These are phyloP conservation scores for Zapornia atra DNA, from an alignment of 2,113 vertebrate species.

Conservation along the genomic window DNA sequence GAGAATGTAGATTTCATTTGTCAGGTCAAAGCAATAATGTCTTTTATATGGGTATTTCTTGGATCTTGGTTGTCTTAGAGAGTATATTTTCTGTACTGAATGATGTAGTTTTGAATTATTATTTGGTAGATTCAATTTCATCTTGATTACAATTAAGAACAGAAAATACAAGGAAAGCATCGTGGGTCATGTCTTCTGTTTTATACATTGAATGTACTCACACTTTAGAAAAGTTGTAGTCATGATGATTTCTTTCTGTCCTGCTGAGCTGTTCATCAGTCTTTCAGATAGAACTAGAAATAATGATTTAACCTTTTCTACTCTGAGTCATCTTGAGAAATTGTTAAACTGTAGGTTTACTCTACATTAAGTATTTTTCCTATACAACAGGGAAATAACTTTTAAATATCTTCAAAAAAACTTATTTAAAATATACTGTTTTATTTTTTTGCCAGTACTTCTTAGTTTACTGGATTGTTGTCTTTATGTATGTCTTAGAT, in stretches of 20 bases:
- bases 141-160: neutral
- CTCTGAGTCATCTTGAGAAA: neutral
- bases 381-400: neutral
- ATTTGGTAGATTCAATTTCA: neutral
- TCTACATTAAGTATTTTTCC: neutral
- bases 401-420: neutral
- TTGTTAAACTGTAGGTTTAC: neutral
- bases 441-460: neutral
- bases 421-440: no score
- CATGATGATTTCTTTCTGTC: neutral
- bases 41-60: neutral
- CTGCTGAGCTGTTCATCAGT: neutral
- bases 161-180: neutral
- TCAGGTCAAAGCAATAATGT: neutral
- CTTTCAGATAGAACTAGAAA: neutral
- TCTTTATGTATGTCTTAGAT: neutral
- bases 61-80: neutral
- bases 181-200: neutral
- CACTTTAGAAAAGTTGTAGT: neutral
- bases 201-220: neutral
- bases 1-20: neutral
- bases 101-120: neutral
- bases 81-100: neutral
- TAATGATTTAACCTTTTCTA: neutral
- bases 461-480: neutral